Evolutionary conservation across 1,140 invertebrate genomes (phyloP), one percentile per base, ranked within the genome.

Genomic region (Lepidurus couesii): DNA sequence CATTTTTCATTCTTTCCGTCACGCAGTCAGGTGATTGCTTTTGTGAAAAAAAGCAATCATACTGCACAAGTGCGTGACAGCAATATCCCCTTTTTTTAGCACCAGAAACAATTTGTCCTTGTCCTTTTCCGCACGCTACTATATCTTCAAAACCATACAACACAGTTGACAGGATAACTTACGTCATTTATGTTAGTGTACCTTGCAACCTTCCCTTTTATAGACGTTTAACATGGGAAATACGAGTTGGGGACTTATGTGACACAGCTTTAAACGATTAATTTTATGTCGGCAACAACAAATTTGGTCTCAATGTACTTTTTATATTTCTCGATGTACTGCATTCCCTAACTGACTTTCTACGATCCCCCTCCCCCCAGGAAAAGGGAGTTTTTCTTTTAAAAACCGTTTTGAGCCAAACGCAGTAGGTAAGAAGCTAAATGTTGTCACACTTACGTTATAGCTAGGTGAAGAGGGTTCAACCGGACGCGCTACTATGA

Each of bases 401-500:
- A 34, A 34, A 34, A 34, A 3, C 2, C 4, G 34, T 34, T 34
- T 34, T 34, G 34, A 34, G 34, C 34, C 4, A 4, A 4, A 34
- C 4, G 0, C 34, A 34, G 34, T 2, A 34, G 4, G 77, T 9
- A 24, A 75, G 6, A 26, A 74, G 74, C 21, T 21, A 80, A 8
- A 24, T 24, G 10, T 26, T 42, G 7, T 21, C 11, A 34, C 13
- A 73, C 77, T 80, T 82, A 87, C 86, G 82, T 87, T 85, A 81
- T 89, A 90, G 83, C 91, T 89, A 13, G 91, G 89, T 16, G 91
- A 89, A 43, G 89, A 88, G 9, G 92, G 91, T 84, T 94, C 93
- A 16, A 93, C 89, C 11, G 92, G 92, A 79, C 96, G 88, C 13
- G 95, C 96, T 34, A 98, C 96, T 73, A 98, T 90, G 82, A 98